These are phyloP conservation scores for Synanceia verrucosa DNA, from an alignment of 2,797 vertebrate genomes.

Conservation along the genomic window DNA sequence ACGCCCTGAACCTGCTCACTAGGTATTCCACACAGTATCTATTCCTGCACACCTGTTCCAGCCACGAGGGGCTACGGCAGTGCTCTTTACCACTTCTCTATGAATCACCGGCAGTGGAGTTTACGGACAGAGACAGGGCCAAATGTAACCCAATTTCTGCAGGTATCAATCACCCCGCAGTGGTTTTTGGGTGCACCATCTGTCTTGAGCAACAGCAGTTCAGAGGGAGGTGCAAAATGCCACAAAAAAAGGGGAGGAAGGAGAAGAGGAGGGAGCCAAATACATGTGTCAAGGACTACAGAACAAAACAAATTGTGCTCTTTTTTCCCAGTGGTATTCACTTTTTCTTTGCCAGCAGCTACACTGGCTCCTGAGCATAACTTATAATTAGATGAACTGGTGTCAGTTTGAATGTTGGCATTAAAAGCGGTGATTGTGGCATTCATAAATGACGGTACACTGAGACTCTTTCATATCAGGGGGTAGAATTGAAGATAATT, in stretches of 20 bases:
- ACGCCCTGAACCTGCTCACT: conserved; percentile 39
- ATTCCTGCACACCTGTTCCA: conserved; percentile 74
- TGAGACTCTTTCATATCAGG: conserved; percentile 65
- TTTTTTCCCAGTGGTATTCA: conserved; percentile 46
- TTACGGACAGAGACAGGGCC: conserved; percentile 77
- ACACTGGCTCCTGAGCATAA: conserved; percentile 58
- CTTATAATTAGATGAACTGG: conserved; percentile 76
- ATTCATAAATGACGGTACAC: conserved; percentile 75
- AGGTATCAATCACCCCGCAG: conserved; percentile 81
- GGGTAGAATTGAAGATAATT: conserved; percentile 79
- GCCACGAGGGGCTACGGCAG: conserved; percentile 62
- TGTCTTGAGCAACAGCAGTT: conserved; percentile 74
- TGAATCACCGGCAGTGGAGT: conserved; percentile 78
- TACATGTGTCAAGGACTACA: conserved; percentile 56
- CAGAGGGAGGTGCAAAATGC: conserved; percentile 54
- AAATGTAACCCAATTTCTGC: conserved; percentile 85
- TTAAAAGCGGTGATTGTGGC: conserved; percentile 69
- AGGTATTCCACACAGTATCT: conserved; percentile 57
- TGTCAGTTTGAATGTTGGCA: conserved; percentile 73
- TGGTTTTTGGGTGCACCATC: conserved; percentile 76
- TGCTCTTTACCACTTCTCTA: conserved; percentile 76
- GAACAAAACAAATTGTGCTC: conserved; percentile 59
- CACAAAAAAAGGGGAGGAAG: conserved; percentile 18
- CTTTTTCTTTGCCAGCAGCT: conserved; percentile 52
- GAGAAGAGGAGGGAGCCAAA: conserved; percentile 51